phyloP scores from a whole-genome alignment of 2,797 vertebrate species.

The Lagorchestes hirsutus region DNA sequence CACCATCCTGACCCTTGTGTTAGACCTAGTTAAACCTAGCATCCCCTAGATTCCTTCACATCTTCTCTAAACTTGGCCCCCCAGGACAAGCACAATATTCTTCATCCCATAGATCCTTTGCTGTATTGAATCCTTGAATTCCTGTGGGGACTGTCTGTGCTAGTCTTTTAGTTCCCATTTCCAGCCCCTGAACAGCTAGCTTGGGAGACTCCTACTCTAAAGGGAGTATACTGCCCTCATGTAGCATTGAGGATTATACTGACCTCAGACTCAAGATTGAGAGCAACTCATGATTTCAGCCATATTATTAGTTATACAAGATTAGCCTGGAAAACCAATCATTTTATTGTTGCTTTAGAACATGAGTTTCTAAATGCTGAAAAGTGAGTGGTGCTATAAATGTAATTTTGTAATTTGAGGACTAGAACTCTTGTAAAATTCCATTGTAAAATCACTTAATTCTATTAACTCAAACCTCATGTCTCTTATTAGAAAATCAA shows the following conservation, averaged over 20 bases:
- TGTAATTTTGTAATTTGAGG: too few relatives aligned
- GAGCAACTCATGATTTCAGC: neutral
- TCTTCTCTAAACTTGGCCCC: neutral
- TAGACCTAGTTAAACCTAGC: too few relatives aligned
- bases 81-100: too few relatives aligned
- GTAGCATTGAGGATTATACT: neutral
- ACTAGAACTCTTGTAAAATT: neutral
- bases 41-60: neutral
- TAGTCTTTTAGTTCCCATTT: neutral
- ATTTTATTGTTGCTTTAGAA: neutral
- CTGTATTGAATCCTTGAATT: neutral
- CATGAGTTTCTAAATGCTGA: neutral
- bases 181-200: too few relatives aligned
- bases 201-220: neutral
- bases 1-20: too few relatives aligned
- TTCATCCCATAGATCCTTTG: too few relatives aligned
- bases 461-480: too few relatives aligned
- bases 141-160: neutral
- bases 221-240: neutral
- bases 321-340: neutral
- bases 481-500: too few relatives aligned
- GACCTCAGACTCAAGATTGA: neutral
- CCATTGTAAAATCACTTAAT: too few relatives aligned
- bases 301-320: neutral
- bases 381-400: neutral